A percentile compares a stretch with the other conserved stretches of the same genome.
Evolutionary conservation across 2,888 invertebrate genomes (phyloP).

Genomic region (Apeira syringaria): DNA sequence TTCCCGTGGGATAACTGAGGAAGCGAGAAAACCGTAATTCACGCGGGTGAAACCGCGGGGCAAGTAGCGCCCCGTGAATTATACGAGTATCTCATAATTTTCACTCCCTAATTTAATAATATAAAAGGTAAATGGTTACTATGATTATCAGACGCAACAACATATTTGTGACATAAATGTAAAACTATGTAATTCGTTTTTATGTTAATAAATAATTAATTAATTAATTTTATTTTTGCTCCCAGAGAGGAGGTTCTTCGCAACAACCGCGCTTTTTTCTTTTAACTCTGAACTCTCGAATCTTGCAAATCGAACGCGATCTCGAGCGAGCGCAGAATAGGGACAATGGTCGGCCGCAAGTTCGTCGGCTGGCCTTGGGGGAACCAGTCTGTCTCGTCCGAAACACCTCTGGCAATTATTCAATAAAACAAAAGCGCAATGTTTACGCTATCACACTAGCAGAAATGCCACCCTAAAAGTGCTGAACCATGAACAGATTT

Average conservation of each 20-base stretch:
- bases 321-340: constrained; percentile 49
- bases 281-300: constrained; percentile 14
- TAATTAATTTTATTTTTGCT: no score
- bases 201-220: no score
- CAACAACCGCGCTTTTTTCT: constrained; percentile 1
- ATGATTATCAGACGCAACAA: no score
- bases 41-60: no score
- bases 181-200: no score
- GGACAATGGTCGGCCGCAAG: constrained; percentile 62
- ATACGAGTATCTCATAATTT: no score
- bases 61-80: no score
- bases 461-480: constrained; percentile 60
- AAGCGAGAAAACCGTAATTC: no score
- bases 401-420: constrained; percentile 82
- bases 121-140: no score
- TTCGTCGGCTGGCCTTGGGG: constrained; percentile 81
- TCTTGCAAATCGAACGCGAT: constrained; percentile 20
- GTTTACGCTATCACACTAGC: constrained; percentile 69
- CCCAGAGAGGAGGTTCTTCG: constrained; percentile 20
- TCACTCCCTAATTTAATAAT: no score
- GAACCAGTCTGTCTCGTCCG: constrained; percentile 79
- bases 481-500: constrained; percentile 7
- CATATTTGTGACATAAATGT: no score
- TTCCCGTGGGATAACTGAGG: no score
- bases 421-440: constrained; percentile 80